Evolutionary conservation across 2,888 invertebrate species (phyloP), one percentile per base, ranked within the genome.

Genomic region (Epicampocera succincta): DNA sequence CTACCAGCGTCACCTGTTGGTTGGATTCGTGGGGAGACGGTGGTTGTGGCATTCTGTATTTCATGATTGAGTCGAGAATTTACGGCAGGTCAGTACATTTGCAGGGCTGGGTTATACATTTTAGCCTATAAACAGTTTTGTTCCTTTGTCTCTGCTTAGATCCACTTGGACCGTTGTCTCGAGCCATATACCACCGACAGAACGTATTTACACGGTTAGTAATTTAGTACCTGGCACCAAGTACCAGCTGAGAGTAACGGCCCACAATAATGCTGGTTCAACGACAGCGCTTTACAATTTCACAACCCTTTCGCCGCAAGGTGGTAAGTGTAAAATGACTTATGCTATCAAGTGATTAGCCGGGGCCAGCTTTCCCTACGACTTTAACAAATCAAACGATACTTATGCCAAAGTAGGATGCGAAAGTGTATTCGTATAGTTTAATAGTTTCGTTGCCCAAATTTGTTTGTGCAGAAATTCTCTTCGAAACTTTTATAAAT

Each of bases 1-100:
- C 96, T 0, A 96, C 97, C 0, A 96, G 96, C 74, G 96, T 96
- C 68, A 96, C 96, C 0, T 94, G 96, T 25, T 96, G 96, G 94
- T 90, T 97, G 84, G 96, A 96, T 90, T 95, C 95, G 0, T 97
- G 97, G 97, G 95, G 95, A 44, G 96, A 97, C 87, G 96, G 96
- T 0, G 97, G 97, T 21, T 97, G 97, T 87, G 96, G 96, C 2
- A 96, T 97, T 84, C 93, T 95, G 9, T 95, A 96, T 91, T 97
- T 96, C 88, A 95, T 95, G 85, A 94, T 97, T 48, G 96, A 97
- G 88, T 97, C 96, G 87, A 92, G 94, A 78, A 93, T 94, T 75
- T 93, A 93, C 81, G 90, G 88, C 19, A 86, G 89, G 87, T 87
- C 13, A 4, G n/a, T 8, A 15, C 46, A 42, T 65, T 80, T 58